Percentiles rank a stretch among this genome's conserved stretches.
phyloP scores from a whole-genome alignment of 2,888 invertebrate genomes.

The Empis livida region DNA sequence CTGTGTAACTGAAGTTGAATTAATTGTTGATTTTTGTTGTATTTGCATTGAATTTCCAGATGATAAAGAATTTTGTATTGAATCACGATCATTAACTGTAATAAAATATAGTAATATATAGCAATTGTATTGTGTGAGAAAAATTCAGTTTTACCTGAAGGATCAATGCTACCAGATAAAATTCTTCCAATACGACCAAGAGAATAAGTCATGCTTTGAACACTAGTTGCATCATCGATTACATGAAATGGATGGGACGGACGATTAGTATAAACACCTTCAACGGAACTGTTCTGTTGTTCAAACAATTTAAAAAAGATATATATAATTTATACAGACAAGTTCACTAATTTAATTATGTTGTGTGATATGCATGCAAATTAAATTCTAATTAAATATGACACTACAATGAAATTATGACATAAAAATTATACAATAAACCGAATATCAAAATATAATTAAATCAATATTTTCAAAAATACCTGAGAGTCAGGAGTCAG shows the following conservation, averaged over 20 bases:
- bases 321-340: too few species aligned
- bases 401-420: background rate
- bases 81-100: slow-evolving; percentile 27
- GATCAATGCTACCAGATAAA: slow-evolving; percentile 54
- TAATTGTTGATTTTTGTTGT: slow-evolving; percentile 19
- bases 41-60: slow-evolving; percentile 23
- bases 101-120: too few species aligned
- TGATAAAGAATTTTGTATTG: slow-evolving; percentile 21
- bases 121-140: too few species aligned
- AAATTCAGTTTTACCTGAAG: slow-evolving; percentile 41
- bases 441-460: background rate
- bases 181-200: slow-evolving; percentile 71
- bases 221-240: slow-evolving; percentile 75
- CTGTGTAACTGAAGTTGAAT: slow-evolving; percentile 2
- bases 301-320: slow-evolving; percentile 6
- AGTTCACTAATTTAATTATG: too few species aligned
- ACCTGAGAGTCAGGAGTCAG: slow-evolving; percentile 65
- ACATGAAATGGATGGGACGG: slow-evolving; percentile 70
- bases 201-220: slow-evolving; percentile 73
- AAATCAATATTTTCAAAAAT: slow-evolving; percentile 11
- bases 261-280: slow-evolving; percentile 56
- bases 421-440: background rate
- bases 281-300: slow-evolving; percentile 47
- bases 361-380: too few species aligned
- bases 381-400: too few species aligned